Evolutionary conservation across 2,888 invertebrate genomes (phyloP).

Genomic region (Campoplex capitator): DNA sequence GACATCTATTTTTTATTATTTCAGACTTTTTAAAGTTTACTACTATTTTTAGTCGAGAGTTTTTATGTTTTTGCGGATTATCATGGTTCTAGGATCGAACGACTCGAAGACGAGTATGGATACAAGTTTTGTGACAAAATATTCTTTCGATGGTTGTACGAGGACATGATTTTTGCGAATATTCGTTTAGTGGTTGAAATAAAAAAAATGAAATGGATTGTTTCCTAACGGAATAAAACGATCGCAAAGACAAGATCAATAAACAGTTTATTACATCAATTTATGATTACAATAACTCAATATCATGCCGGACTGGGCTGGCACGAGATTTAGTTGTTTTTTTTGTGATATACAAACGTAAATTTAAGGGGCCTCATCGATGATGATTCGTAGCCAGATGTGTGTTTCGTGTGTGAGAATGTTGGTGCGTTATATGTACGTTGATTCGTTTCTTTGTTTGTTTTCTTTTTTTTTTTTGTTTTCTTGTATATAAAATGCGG

Average conservation of each 20-base stretch:
- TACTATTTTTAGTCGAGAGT: no score
- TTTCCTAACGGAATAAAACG: background rate
- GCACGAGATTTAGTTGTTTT: slow-evolving; percentile 36
- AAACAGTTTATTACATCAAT: slow-evolving; percentile 71
- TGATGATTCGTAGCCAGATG: slow-evolving; percentile 39
- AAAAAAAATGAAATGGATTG: background rate
- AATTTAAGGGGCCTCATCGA: slow-evolving; percentile 50
- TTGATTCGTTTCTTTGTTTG: background rate
- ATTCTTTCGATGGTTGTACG: background rate
- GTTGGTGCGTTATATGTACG: slow-evolving; percentile 27
- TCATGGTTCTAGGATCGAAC: background rate
- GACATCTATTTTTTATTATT: no score
- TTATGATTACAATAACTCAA: slow-evolving; percentile 71
- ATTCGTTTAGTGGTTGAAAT: no score
- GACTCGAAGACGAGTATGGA: background rate
- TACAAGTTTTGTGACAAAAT: background rate
- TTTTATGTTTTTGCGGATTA: background rate
- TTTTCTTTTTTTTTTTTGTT: background rate
- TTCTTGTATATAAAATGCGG: slow-evolving; percentile 58
- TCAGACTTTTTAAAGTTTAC: no score
- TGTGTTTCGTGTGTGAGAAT: slow-evolving; percentile 21
- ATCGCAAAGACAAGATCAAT: slow-evolving; percentile 61
- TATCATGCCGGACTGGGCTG: slow-evolving; percentile 63
- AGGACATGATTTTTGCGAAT: no score
- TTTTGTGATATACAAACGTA: slow-evolving; percentile 59